Conservation (phyloP, 2,888 invertebrate genomes). For the Nomada lathburiana region DNA sequence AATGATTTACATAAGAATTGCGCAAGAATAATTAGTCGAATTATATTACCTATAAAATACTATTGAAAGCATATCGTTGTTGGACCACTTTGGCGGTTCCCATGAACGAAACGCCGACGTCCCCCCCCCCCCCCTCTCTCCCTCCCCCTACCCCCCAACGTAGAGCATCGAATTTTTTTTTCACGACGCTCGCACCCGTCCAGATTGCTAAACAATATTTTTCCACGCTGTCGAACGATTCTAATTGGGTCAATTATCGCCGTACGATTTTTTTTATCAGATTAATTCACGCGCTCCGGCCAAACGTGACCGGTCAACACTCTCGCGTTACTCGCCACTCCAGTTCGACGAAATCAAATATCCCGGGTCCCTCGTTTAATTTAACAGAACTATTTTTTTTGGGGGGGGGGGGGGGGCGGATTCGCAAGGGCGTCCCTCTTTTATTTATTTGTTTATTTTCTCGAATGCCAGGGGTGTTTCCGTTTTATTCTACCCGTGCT, state of each 20-base stretch:
- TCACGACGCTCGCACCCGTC: background rate
- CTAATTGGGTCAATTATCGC: conserved; percentile 18
- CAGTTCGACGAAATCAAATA: background rate
- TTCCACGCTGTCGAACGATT: background rate
- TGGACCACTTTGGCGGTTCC: too few relatives aligned
- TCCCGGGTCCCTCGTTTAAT: conserved; percentile 26
- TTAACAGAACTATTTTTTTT: conserved; percentile 17
- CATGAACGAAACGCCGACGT: too few relatives aligned
- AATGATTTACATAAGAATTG: too few relatives aligned
- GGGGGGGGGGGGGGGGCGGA: too few relatives aligned
- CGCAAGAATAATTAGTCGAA: too few relatives aligned
- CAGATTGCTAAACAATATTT: background rate
- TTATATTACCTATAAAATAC: too few relatives aligned
- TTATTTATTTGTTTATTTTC: background rate
- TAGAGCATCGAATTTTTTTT: too few relatives aligned
- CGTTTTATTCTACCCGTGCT: conserved; percentile 5
- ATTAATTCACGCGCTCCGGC: background rate
- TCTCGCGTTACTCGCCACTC: background rate
- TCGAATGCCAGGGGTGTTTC: background rate
- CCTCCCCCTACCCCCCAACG: too few relatives aligned
- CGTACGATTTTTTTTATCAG: background rate
- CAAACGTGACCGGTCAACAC: background rate
- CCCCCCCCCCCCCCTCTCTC: too few relatives aligned
- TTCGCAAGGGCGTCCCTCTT: background rate
- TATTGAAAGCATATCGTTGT: too few relatives aligned